A percentile compares a stretch with the other conserved stretches of the same genome.
These are phyloP conservation scores for Drosophila azteca DNA, from an alignment of 1,140 invertebrate genomes.

Conservation along the genomic window DNA sequence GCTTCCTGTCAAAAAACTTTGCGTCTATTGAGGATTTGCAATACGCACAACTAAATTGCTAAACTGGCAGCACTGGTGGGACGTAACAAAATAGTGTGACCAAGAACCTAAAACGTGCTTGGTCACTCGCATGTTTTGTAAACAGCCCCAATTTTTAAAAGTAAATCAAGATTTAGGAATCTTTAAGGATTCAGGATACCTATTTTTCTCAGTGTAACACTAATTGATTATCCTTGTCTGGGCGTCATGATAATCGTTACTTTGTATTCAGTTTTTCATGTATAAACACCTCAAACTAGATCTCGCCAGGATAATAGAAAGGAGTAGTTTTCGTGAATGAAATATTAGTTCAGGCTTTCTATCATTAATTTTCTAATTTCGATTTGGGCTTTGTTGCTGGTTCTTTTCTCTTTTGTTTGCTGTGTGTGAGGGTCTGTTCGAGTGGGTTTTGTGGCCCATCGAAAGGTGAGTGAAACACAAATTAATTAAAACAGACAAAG, in stretches of 20 bases:
- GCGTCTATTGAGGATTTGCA: no score
- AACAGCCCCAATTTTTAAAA: no score
- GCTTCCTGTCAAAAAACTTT: no score
- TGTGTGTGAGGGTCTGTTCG: conserved; percentile 10
- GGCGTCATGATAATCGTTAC: conserved; percentile 22
- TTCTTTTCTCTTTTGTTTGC: conserved; percentile 23
- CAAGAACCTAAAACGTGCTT: no score
- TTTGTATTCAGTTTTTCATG: conserved; percentile 12
- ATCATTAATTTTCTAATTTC: conserved; percentile 41
- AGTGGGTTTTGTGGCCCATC: conserved; percentile 15
- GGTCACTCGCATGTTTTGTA: no score
- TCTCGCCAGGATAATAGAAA: background rate
- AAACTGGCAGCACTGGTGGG: no score
- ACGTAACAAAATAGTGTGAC: no score
- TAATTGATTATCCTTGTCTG: conserved; percentile 32
- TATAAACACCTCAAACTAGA: background rate
- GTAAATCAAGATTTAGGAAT: no score
- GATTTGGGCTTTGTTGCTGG: conserved; percentile 22
- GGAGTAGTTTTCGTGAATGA: conserved; percentile 10
- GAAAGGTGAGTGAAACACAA: conserved; percentile 75
- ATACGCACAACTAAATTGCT: no score
- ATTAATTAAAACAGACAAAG: conserved; percentile 77
- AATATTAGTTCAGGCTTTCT: conserved; percentile 35
- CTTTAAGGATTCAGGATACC: no score
- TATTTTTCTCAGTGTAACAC: conserved; percentile 1